Percentiles rank a stretch among this genome's conserved stretches.
Conservation (phyloP, 1,140 invertebrate genomes). For the Brachionus angularis region DNA sequence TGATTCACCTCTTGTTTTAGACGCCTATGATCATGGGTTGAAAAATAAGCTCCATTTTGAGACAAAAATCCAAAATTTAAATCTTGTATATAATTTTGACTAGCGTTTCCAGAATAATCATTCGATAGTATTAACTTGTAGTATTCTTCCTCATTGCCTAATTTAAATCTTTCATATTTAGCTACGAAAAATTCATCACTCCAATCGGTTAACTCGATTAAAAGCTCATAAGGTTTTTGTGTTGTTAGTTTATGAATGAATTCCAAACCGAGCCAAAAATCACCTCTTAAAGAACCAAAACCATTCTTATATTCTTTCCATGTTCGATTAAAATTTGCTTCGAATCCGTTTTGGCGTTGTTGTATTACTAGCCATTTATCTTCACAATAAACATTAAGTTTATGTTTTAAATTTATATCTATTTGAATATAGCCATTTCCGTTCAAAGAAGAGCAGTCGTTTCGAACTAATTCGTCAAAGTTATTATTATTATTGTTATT, state of each 20-base stretch:
- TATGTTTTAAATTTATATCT: neutral
- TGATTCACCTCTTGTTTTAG: neutral
- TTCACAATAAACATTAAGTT: slow-evolving; percentile 1
- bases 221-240: neutral
- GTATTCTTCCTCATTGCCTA: slow-evolving; percentile 1
- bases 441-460: slow-evolving; percentile 6
- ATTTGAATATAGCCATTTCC: slow-evolving; percentile 29
- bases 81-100: slow-evolving; percentile 20
- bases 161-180: slow-evolving; percentile 12
- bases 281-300: neutral
- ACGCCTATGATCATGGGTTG: slow-evolving; percentile 21
- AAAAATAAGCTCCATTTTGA: slow-evolving; percentile 35
- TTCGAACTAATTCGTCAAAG: too few species aligned
- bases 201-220: slow-evolving; percentile 36
- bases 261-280: slow-evolving; percentile 44
- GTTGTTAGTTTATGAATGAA: slow-evolving; percentile 1
- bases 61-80: slow-evolving; percentile 14
- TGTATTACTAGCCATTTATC: slow-evolving; percentile 38
- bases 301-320: slow-evolving; percentile 31
- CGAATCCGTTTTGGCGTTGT: slow-evolving; percentile 30
- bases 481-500: too few species aligned
- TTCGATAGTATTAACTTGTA: neutral
- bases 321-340: slow-evolving; percentile 2
- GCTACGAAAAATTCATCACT: slow-evolving; percentile 23
- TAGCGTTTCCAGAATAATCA: slow-evolving; percentile 6